Evolutionary conservation across 2,113 vertebrate genomes (phyloP).

Genomic region (Nycticebus coucang): DNA sequence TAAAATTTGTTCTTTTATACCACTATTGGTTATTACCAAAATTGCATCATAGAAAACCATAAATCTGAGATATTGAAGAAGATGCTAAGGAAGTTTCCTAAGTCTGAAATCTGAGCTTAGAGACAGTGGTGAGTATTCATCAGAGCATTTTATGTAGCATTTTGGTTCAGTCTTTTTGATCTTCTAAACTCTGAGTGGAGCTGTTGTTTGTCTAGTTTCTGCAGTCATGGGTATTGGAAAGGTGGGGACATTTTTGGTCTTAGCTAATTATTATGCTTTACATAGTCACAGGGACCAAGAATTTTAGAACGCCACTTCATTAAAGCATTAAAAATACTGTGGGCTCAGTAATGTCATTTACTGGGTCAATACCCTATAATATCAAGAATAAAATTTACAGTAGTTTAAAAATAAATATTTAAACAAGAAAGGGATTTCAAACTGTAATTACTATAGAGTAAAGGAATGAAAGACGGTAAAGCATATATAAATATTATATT

Average conservation of each 20-base stretch:
- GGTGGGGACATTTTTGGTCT: slow-evolving; percentile 19
- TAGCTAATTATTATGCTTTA: slow-evolving; percentile 42
- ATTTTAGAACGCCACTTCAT: slow-evolving; percentile 66
- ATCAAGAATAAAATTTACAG: slow-evolving; percentile 68
- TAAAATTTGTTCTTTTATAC: background rate
- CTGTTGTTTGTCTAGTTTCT: background rate
- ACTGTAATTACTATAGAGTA: slow-evolving; percentile 63
- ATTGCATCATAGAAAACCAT: background rate
- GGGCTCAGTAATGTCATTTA: slow-evolving; percentile 71
- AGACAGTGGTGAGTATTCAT: background rate
- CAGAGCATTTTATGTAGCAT: background rate
- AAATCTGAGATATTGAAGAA: background rate
- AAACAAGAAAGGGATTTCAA: slow-evolving; percentile 69
- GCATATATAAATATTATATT: slow-evolving; percentile 54
- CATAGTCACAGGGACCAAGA: slow-evolving; percentile 23
- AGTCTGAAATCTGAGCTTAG: background rate
- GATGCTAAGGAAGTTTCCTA: background rate
- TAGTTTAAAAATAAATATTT: slow-evolving; percentile 74
- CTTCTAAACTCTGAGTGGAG: background rate
- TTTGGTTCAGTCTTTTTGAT: background rate
- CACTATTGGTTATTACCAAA: background rate
- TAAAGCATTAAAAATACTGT: slow-evolving; percentile 67
- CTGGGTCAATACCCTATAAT: slow-evolving; percentile 67
- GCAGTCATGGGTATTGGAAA: background rate
- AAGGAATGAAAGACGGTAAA: slow-evolving; percentile 39